A percentile compares a stretch with the other conserved stretches of the same genome.
These are phyloP conservation scores for Zoroaster sp. DNA, from an alignment of 53 echinoderm and acorn worm species.

Conservation along the genomic window DNA sequence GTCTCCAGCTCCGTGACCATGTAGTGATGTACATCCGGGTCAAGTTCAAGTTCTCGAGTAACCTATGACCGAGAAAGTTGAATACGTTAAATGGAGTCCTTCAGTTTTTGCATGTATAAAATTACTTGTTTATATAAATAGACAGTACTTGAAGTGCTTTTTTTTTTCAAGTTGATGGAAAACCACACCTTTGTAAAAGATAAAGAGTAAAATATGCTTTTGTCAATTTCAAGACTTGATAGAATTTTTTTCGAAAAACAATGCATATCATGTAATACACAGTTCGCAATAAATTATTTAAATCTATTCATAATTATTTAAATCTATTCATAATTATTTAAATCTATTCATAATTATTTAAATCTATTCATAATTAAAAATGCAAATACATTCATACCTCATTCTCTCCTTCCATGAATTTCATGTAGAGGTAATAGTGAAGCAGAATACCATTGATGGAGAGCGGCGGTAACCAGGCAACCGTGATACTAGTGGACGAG, in stretches of 20 bases:
- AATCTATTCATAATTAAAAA: too few relatives aligned
- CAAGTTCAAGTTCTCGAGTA: conserved; percentile 61
- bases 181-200: neutral
- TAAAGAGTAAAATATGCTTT: neutral
- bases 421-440: conserved; percentile 74
- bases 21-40: conserved; percentile 67
- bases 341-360: too few relatives aligned
- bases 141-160: neutral
- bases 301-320: too few relatives aligned
- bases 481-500: conserved; percentile 93
- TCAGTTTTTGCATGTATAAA: too few relatives aligned
- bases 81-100: too few relatives aligned
- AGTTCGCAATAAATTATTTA: too few relatives aligned
- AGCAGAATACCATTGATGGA: conserved; percentile 83
- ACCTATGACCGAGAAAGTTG: conserved; percentile 26
- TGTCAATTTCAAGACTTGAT: too few relatives aligned
- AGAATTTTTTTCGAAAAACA: too few relatives aligned
- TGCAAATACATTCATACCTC: too few relatives aligned
- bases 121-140: too few relatives aligned
- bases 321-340: too few relatives aligned
- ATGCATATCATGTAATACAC: too few relatives aligned
- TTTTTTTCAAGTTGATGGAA: neutral
- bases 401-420: conserved; percentile 73
- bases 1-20: conserved; percentile 71
- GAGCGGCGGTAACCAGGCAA: conserved; percentile 93